phyloP scores from a whole-genome alignment of 2,888 invertebrate species.

The Troides helena region DNA sequence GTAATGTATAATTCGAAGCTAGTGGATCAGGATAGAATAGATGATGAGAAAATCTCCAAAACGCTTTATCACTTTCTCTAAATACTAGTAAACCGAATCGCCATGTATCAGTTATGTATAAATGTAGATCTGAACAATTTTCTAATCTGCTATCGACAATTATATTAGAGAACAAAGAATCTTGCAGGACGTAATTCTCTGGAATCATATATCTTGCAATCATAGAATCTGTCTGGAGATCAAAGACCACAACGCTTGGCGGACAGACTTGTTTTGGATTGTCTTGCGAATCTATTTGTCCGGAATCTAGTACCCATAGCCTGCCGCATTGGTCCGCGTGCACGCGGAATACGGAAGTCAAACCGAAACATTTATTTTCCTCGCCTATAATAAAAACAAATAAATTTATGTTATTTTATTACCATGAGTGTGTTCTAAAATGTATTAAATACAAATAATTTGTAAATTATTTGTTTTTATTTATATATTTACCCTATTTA shows the following conservation, averaged over 20 bases:
- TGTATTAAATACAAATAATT: too few relatives aligned
- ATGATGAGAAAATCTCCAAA: constrained; percentile 84
- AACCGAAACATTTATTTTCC: constrained; percentile 79
- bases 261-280: constrained; percentile 85
- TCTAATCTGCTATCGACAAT: constrained; percentile 81
- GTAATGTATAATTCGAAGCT: constrained; percentile 86
- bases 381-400: constrained; percentile 49
- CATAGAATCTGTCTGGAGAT: constrained; percentile 83
- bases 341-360: constrained; percentile 89
- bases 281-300: constrained; percentile 84
- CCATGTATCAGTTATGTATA: constrained; percentile 87
- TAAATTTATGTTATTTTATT: not conserved
- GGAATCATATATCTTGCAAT: constrained; percentile 84
- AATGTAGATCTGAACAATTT: constrained; percentile 82
- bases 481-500: too few relatives aligned
- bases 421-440: too few relatives aligned
- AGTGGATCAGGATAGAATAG: constrained; percentile 86
- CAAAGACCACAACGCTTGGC: constrained; percentile 86
- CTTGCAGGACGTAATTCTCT: constrained; percentile 82
- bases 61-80: constrained; percentile 77
- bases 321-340: constrained; percentile 87
- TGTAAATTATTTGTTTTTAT: too few relatives aligned
- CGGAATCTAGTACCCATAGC: constrained; percentile 90
- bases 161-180: constrained; percentile 84
- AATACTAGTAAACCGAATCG: constrained; percentile 83